phyloP scores from a whole-genome alignment of 2,113 vertebrate genomes.

The Thryonomys swinderianus region DNA sequence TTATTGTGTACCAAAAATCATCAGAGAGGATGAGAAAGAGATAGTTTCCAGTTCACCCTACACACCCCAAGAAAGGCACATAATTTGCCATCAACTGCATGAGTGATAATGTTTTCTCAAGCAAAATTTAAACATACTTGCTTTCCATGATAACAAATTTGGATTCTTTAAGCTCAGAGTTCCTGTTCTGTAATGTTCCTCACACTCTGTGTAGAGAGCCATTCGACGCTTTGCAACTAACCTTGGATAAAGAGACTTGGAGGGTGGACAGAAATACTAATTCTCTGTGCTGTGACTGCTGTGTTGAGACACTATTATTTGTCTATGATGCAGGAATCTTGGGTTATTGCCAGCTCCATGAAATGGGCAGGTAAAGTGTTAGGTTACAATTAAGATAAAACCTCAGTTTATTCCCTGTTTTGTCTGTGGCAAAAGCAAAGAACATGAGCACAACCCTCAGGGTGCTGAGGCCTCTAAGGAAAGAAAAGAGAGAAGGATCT shows the following conservation, averaged over 20 bases:
- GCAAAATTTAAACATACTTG: neutral
- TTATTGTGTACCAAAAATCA: neutral
- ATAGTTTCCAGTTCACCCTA: neutral
- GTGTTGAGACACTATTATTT: neutral
- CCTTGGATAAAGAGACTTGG: neutral
- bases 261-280: neutral
- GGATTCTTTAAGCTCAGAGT: neutral
- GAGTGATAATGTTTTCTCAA: neutral
- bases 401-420: neutral
- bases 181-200: neutral
- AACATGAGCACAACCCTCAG: neutral
- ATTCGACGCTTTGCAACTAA: neutral
- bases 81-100: neutral
- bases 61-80: rapidly evolving
- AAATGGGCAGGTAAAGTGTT: neutral
- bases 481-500: neutral
- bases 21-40: neutral
- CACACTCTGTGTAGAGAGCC: neutral
- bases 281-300: neutral
- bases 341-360: neutral
- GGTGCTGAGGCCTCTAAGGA: neutral
- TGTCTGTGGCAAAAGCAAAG: neutral
- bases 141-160: neutral
- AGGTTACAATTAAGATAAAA: neutral
- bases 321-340: neutral